Base-by-base conservation (phyloP, 2,888 invertebrate genomes). In the Orchesellides sinensis region DNA sequence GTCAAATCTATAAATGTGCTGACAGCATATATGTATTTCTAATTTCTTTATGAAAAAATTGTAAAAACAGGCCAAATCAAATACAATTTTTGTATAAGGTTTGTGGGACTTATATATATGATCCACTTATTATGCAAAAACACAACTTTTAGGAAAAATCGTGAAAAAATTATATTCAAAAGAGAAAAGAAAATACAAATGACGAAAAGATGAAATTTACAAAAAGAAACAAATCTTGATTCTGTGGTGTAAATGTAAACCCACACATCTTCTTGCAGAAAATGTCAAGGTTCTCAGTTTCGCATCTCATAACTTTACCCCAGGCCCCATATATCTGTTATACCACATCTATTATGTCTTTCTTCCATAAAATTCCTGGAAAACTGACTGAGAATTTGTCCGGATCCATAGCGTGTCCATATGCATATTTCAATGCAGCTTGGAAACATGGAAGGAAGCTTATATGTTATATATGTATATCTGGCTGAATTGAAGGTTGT, bases 31-130 rank as follows among this genome's bases (percentile, higher is more conserved):
- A n/a, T n/a, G n/a, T n/a, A n/a, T n/a, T n/a, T n/a, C n/a, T n/a
- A n/a, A 8, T 40, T 32, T 40, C 14, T 40, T n/a, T 40, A 40
- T 40, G 40, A 40, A 27, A 27, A n/a, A n/a, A 29, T 27, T 14
- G n/a, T n/a, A 47, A 63, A 45, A 25, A 47, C 40, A 66, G n/a
- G 47, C 47, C 66, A 68, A 49, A 25, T 27, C 27, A 27, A 49
- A 49, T 66, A 66, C 47, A 49, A 27, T 45, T 68, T 65, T 68
- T 68, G 66, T 49, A 49, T 29, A 32, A 66, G 65, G 45, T 66
- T 66, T 66, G 59, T 59, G 45, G 65, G 23, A 25, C 45, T 23
- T 65, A 32, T 17, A 66, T 66, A 45, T 19, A 19, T 40, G 23
- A 25, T 45, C 49, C 17, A 68, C 54, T 54, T 29, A 27, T 23